Evolutionary conservation across 2,113 vertebrate genomes (phyloP).

Genomic region (Nycticebus coucang): DNA sequence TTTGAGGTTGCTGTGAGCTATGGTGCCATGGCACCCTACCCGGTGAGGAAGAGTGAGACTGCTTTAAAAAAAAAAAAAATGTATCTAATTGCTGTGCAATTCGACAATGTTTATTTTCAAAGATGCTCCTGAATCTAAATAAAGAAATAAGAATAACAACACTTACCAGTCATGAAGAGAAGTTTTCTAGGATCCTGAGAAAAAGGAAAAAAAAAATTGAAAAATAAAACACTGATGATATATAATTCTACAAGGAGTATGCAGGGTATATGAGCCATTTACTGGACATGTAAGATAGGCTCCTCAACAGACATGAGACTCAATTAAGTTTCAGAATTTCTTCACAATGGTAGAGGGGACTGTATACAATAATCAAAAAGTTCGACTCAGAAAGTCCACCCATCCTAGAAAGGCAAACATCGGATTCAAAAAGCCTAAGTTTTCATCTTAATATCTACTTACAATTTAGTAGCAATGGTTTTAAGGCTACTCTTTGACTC

Average conservation of each 20-base stretch:
- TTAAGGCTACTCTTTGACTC: neutral
- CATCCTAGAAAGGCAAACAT: neutral
- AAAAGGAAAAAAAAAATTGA: conserved; percentile 65
- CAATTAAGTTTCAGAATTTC: neutral
- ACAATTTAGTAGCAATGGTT: neutral
- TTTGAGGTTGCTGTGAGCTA: no score
- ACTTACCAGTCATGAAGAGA: conserved; percentile 94
- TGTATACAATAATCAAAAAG: neutral
- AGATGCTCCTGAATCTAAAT: neutral
- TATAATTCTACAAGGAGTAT: neutral
- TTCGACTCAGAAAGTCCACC: neutral
- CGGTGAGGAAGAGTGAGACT: no score
- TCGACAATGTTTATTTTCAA: neutral
- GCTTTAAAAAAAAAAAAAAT: no score
- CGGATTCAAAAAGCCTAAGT: neutral
- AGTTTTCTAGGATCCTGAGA: conserved; percentile 92
- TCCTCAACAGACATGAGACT: neutral
- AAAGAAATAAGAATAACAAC: conserved; percentile 60
- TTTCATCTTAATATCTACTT: neutral
- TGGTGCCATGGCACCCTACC: no score
- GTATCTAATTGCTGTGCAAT: neutral
- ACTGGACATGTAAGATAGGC: neutral
- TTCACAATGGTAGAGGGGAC: neutral
- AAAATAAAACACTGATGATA: neutral
- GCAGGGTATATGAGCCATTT: fast-evolving